A percentile compares a stretch with the other conserved stretches of the same genome.
Evolutionary conservation across 2,888 invertebrate genomes (phyloP).

Genomic region (Caenorhabditis sp.): DNA sequence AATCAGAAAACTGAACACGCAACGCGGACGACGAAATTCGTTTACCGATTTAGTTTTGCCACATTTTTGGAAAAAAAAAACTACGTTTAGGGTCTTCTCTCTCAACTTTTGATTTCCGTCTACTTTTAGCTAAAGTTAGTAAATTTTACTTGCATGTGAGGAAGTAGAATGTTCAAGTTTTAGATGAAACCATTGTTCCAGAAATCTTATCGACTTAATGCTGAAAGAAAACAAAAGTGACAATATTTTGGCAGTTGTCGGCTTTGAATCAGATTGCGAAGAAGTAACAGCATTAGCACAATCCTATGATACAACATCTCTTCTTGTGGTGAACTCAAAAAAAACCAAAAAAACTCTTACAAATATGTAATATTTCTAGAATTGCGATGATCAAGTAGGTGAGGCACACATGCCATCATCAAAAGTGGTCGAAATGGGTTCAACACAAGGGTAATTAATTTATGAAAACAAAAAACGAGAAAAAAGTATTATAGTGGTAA

Average conservation of each 20-base stretch:
- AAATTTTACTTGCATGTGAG: too few species aligned
- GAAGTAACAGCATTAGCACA: conserved; percentile 34
- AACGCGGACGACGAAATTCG: too few species aligned
- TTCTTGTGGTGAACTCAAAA: conserved; percentile 22
- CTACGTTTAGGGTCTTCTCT: too few species aligned
- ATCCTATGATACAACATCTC: conserved; percentile 29
- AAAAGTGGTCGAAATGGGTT: conserved; percentile 24
- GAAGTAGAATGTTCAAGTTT: too few species aligned
- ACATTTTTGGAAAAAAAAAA: too few species aligned
- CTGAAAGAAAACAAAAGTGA: conserved; percentile 20
- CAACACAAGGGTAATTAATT: conserved; percentile 33
- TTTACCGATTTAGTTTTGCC: too few species aligned
- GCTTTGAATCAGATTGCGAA: conserved; percentile 35
- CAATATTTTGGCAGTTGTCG: conserved; percentile 25
- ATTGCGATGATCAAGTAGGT: conserved; percentile 36
- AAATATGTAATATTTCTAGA: conserved; percentile 18
- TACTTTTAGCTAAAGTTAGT: too few species aligned
- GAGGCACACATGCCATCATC: conserved; percentile 36
- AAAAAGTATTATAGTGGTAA: conserved; percentile 24
- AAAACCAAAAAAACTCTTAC: neutral
- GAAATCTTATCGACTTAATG: conserved; percentile 25
- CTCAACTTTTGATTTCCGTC: too few species aligned
- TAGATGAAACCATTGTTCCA: conserved; percentile 19
- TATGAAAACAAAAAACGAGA: too few species aligned
- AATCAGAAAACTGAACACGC: too few species aligned